These are phyloP conservation scores for Centroberyx gerrardi DNA, from an alignment of 2,797 vertebrate genomes.

Conservation along the genomic window DNA sequence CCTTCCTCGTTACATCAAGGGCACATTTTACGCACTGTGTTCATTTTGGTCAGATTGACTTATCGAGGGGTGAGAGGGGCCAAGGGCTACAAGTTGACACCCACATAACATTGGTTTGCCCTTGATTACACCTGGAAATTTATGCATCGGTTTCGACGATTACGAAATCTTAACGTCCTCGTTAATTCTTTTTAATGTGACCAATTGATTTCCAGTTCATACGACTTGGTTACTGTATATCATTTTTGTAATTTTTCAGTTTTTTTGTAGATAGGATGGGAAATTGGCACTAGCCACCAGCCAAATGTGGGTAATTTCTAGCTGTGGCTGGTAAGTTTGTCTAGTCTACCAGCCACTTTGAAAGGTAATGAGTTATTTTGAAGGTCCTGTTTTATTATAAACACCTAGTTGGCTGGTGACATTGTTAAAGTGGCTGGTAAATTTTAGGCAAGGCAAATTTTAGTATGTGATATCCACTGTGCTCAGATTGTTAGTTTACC, in stretches of 20 bases:
- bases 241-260: not conserved
- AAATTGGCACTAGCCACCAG: not conserved
- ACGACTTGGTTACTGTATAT: not conserved
- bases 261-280: too few relatives aligned
- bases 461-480: too few relatives aligned
- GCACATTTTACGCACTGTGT: conserved; percentile 74
- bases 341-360: too few relatives aligned
- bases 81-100: conserved; percentile 43
- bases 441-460: too few relatives aligned
- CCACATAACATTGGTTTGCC: conserved; percentile 27
- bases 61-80: conserved; percentile 25
- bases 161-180: not conserved
- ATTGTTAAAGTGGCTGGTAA: too few relatives aligned
- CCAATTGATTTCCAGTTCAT: not conserved
- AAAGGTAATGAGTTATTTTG: too few relatives aligned
- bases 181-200: conserved; percentile 41
- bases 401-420: too few relatives aligned
- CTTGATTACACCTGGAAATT: conserved; percentile 20
- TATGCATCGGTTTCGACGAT: conserved; percentile 26
- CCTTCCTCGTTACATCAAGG: conserved; percentile 76
- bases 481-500: too few relatives aligned
- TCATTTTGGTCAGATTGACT: conserved; percentile 54
- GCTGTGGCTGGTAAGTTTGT: not conserved
- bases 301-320: not conserved
- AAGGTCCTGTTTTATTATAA: too few relatives aligned